phyloP scores from a whole-genome alignment of 2,797 vertebrate species.

The Phoxinus dragarum region DNA sequence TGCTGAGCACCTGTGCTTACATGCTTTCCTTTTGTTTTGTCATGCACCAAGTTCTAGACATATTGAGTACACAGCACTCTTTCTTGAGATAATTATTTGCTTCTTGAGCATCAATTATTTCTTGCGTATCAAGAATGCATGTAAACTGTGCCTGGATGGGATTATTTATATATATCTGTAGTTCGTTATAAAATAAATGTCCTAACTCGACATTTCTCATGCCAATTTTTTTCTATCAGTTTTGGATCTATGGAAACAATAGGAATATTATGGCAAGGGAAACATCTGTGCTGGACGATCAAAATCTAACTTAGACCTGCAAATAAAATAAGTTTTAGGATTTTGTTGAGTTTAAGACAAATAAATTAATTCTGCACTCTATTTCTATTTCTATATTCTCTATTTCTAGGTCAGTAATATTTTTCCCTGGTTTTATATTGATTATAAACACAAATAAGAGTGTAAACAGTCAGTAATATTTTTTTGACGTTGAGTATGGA shows the following conservation, averaged over 20 bases:
- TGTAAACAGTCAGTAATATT: background rate
- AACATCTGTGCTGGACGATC: slow-evolving; percentile 1
- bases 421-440: background rate
- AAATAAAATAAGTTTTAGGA: background rate
- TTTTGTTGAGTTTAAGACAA: slow-evolving; percentile 7
- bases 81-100: slow-evolving; percentile 32
- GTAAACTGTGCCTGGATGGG: slow-evolving; percentile 21
- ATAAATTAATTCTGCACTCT: background rate
- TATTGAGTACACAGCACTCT: slow-evolving; percentile 14
- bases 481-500: background rate
- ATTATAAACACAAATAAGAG: too few relatives aligned
- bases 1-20: slow-evolving; percentile 35
- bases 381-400: too few relatives aligned
- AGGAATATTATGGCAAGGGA: background rate
- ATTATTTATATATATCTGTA: slow-evolving; percentile 15
- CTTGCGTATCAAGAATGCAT: slow-evolving; percentile 16
- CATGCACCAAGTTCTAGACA: slow-evolving; percentile 15
- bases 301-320: background rate
- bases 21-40: slow-evolving; percentile 34
- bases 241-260: slow-evolving; percentile 1
- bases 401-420: background rate
- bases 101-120: slow-evolving; percentile 14
- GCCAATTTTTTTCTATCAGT: background rate
- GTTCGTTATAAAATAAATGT: background rate
- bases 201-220: background rate